A percentile compares a stretch with the other conserved stretches of the same genome.
Conservation (phyloP, 1,140 invertebrate species). For the Sycobia sp. region DNA sequence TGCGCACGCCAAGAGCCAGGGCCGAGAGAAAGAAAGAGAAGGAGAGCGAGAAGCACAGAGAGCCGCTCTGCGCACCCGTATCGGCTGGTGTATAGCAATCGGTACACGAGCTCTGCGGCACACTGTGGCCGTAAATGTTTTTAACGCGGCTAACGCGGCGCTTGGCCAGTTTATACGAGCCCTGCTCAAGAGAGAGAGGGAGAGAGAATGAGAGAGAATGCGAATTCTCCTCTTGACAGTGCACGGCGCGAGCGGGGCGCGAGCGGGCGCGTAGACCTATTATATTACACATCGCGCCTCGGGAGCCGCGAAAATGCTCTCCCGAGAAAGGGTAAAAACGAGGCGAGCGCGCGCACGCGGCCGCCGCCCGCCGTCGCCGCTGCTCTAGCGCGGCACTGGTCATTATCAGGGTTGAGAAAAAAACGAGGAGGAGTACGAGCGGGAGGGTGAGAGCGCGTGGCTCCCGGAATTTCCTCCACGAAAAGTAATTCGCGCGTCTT, state of each 20-base stretch:
- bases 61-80: too few species aligned
- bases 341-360: not conserved
- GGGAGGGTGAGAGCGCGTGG: too few species aligned
- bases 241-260: constrained; percentile 10
- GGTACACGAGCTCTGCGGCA: constrained; percentile 11
- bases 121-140: constrained; percentile 41
- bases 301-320: constrained; percentile 14
- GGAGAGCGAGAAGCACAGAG: not conserved
- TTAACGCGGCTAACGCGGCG: constrained; percentile 29
- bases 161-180: not conserved
- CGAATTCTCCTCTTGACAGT: constrained; percentile 27
- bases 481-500: constrained; percentile 35
- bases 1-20: too few species aligned
- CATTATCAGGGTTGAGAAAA: not conserved
- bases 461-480: constrained; percentile 35
- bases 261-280: constrained; percentile 22
- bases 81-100: too few species aligned
- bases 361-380: not conserved
- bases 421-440: too few species aligned
- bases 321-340: constrained; percentile 6
- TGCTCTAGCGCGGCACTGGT: too few species aligned
- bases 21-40: not conserved
- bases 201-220: too few species aligned
- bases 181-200: not conserved
- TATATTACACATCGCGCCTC: constrained; percentile 16